Evolutionary conservation across 2,888 invertebrate species (phyloP).

Genomic region (Merodon equestris): DNA sequence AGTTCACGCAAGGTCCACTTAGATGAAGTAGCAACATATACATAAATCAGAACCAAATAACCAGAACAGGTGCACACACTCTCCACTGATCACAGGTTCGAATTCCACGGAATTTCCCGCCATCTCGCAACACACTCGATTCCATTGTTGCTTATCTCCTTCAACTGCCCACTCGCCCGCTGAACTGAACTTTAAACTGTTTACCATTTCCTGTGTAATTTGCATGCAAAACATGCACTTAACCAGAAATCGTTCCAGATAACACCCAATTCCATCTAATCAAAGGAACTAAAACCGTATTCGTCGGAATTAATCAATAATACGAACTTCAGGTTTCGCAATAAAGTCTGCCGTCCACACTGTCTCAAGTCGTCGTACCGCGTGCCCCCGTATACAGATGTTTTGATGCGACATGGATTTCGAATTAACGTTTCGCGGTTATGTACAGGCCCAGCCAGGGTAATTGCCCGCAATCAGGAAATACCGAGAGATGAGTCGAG

Average conservation of each 20-base stretch:
- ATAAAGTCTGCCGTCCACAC: conserved; percentile 1
- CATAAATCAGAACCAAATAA: no score
- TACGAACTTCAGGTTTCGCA: conserved; percentile 19
- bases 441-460: conserved; percentile 19
- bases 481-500: conserved; percentile 46
- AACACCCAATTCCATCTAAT: conserved; percentile 26
- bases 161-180: no score
- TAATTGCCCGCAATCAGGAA: conserved; percentile 59
- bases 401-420: conserved; percentile 21
- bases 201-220: conserved; percentile 9
- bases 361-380: no score
- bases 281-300: conserved; percentile 13
- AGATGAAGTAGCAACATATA: no score
- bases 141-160: no score
- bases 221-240: conserved; percentile 38
- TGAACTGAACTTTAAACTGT: no score
- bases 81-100: no score
- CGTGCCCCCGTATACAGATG: no score
- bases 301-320: conserved; percentile 23
- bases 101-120: no score
- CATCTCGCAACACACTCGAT: no score
- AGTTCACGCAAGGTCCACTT: no score
- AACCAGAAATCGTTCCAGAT: conserved; percentile 29
- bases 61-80: no score
- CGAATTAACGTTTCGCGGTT: conserved; percentile 48